Conservation (phyloP, 2,113 vertebrate species). For the Tupaia chinensis region DNA sequence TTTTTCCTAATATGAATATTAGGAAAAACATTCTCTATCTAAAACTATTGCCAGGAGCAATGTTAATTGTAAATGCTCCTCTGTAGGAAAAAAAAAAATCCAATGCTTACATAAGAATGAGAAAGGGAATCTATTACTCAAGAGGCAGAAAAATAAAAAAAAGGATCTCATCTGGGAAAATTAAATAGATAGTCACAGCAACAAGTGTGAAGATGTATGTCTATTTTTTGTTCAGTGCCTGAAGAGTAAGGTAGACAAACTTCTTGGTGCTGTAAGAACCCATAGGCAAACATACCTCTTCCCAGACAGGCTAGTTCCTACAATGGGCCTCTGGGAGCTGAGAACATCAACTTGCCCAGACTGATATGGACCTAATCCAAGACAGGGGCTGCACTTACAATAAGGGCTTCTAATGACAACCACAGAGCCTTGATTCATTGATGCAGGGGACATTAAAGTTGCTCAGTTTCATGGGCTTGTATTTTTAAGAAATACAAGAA, state of each 20-base stretch:
- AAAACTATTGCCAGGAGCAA: not conserved
- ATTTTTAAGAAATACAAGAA: not conserved
- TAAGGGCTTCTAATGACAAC: not conserved
- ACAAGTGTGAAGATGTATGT: not conserved
- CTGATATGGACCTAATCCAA: not conserved
- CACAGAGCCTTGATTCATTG: not conserved
- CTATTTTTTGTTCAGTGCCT: not conserved
- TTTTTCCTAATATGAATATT: not conserved
- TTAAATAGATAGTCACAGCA: not conserved
- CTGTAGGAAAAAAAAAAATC: not conserved
- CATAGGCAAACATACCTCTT: not conserved
- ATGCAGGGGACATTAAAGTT: not conserved
- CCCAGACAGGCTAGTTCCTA: not conserved
- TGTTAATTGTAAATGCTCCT: not conserved
- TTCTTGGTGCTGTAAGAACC: not conserved
- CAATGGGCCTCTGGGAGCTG: not conserved
- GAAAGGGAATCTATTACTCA: not conserved
- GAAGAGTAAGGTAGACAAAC: not conserved
- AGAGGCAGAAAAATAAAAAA: not conserved
- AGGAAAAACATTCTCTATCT: not conserved
- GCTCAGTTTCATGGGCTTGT: not conserved
- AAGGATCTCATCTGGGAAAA: not conserved
- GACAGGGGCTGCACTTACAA: accelerated
- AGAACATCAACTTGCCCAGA: accelerated
- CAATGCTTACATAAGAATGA: not conserved